These are phyloP conservation scores for Drosophila formosana DNA, from an alignment of 2,888 invertebrate species.

Conservation along the genomic window DNA sequence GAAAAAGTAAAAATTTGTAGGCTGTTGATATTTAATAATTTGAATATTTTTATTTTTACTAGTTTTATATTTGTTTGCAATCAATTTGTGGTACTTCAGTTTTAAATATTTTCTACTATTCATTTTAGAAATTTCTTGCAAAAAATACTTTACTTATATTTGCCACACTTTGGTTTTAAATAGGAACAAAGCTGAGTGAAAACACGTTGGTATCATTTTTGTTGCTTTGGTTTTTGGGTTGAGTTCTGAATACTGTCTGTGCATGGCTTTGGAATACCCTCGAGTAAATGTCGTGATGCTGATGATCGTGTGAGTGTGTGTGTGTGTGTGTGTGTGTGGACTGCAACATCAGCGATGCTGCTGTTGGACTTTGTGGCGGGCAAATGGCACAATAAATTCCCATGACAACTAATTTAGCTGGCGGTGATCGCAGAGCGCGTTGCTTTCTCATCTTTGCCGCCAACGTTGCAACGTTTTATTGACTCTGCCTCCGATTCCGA, in stretches of 20 bases:
- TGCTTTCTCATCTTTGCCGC: slow-evolving; percentile 76
- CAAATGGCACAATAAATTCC: slow-evolving; percentile 78
- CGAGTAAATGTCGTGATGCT: slow-evolving; percentile 14
- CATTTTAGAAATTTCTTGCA: too few species aligned
- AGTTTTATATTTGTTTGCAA: too few species aligned
- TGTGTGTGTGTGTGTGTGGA: background rate
- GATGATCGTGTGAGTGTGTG: background rate
- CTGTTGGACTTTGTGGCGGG: slow-evolving; percentile 39
- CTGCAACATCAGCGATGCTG: slow-evolving; percentile 3
- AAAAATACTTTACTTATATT: too few species aligned
- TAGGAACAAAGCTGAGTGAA: too few species aligned
- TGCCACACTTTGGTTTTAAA: too few species aligned
- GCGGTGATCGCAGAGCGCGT: slow-evolving; percentile 48
- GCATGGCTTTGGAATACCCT: slow-evolving; percentile 9
- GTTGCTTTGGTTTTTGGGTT: background rate
- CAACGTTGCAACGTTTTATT: slow-evolving; percentile 68
- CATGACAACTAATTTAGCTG: slow-evolving; percentile 80
- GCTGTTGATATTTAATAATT: too few species aligned
- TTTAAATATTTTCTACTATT: too few species aligned
- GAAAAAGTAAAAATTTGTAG: too few species aligned
- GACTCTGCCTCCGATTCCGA: slow-evolving; percentile 57
- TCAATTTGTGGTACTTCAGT: too few species aligned
- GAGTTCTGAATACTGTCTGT: background rate
- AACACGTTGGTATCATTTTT: background rate
- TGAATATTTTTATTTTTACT: too few species aligned